phyloP scores from a whole-genome alignment of 2,797 vertebrate species.

The Clamator glandarius region DNA sequence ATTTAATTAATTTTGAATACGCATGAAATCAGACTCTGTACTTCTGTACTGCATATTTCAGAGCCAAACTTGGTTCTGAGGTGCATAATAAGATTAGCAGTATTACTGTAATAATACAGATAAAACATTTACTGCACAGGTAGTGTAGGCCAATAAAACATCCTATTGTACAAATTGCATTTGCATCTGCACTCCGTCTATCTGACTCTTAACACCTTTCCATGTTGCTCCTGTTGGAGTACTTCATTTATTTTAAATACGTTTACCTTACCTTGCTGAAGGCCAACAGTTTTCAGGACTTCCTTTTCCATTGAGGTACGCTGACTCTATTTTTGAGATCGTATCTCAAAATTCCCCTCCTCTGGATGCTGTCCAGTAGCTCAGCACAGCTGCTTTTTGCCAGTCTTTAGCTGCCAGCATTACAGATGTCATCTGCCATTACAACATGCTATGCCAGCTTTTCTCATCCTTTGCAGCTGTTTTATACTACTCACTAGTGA shows the following conservation, averaged over 20 bases:
- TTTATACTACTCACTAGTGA: accelerated
- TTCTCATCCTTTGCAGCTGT: not conserved
- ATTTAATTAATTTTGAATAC: not conserved
- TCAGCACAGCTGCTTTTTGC: not conserved
- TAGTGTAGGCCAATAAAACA: not conserved
- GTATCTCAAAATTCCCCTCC: not conserved
- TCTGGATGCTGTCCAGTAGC: not conserved
- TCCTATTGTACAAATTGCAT: not conserved
- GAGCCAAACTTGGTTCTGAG: not conserved
- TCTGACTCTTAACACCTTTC: not conserved
- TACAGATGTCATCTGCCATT: not conserved
- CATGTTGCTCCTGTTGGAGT: not conserved
- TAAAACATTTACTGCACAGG: not conserved
- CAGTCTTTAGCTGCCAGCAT: not conserved
- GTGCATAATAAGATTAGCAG: not conserved
- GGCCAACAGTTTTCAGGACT: not conserved
- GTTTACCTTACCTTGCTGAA: not conserved
- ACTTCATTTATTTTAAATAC: not conserved
- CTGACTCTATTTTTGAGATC: not conserved
- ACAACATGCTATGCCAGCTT: accelerated
- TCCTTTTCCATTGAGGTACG: not conserved
- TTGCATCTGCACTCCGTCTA: not conserved
- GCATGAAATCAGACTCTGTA: not conserved
- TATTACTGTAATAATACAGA: not conserved
- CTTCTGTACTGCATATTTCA: not conserved